Conservation (phyloP, 2,113 vertebrate species). For the Thalassarche chlororhynchos region DNA sequence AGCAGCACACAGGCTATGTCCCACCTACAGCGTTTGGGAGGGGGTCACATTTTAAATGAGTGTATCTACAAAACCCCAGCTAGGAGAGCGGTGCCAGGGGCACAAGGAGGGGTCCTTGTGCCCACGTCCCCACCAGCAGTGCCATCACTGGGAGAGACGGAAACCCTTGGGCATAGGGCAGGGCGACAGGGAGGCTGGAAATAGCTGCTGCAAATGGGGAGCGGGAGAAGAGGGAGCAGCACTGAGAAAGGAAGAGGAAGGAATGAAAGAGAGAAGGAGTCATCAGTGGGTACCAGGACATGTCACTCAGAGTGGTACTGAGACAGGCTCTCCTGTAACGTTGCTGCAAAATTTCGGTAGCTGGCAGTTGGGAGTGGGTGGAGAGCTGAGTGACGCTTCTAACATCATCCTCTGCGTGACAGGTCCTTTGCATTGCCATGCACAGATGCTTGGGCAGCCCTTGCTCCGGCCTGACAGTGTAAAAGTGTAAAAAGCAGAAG, state of each 20-base stretch:
- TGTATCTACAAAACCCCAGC: neutral
- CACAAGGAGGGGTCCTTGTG: neutral
- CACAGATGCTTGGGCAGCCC: neutral
- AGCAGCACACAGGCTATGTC: neutral
- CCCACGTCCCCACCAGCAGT: neutral
- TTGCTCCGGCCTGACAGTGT: neutral
- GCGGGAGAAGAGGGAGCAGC: neutral
- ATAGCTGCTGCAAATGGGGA: neutral
- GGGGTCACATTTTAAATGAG: neutral
- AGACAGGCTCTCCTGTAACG: neutral
- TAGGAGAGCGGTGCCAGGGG: neutral
- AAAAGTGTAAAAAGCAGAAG: neutral
- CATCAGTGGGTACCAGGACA: neutral
- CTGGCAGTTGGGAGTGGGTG: neutral
- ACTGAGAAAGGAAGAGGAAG: conserved; percentile 6
- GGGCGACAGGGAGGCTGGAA: neutral
- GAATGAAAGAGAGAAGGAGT: neutral
- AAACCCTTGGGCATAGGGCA: neutral
- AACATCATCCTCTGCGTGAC: accelerated
- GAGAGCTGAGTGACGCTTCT: neutral
- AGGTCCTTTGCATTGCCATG: accelerated
- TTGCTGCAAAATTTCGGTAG: neutral
- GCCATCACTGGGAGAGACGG: neutral
- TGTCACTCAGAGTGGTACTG: neutral
- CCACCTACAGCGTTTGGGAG: neutral